Base-by-base conservation (phyloP, 1,140 invertebrate species). In the Anagrus nilaparvatae region DNA sequence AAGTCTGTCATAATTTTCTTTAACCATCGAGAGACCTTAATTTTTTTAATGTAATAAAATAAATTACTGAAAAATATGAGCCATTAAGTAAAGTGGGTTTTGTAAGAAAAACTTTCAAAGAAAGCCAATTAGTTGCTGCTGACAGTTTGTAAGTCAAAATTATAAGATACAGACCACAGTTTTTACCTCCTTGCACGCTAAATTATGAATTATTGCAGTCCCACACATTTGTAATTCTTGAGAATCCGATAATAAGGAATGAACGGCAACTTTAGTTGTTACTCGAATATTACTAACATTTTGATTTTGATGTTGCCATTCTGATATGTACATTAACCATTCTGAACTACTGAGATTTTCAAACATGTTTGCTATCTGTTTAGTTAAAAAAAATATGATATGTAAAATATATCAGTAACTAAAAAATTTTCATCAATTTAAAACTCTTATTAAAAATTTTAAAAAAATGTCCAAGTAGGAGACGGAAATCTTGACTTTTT, bases 101-200 rank as follows among this genome's bases (percentile, higher is more conserved):
- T n/a, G n/a, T n/a, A n/a, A n/a, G n/a, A n/a, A n/a, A n/a, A n/a
- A n/a, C n/a, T n/a, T n/a, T n/a, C n/a, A n/a, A n/a, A n/a, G n/a
- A n/a, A n/a, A n/a, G n/a, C n/a, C n/a, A n/a, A n/a, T n/a, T n/a
- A n/a, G n/a, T n/a, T n/a, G n/a, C n/a, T n/a, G n/a, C n/a, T n/a
- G n/a, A n/a, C n/a, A n/a, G n/a, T n/a, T n/a, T n/a, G n/a, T n/a
- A n/a, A n/a, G n/a, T n/a, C n/a, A n/a, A n/a, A n/a, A n/a, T n/a
- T n/a, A n/a, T n/a, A n/a, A n/a, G 74, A 83, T 84, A 84, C 85
- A 76, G 80, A 90, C 88, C 84, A 91, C 87, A 68, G 87, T 87
- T 81, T 92, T 92, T 77, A 89, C 89, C 81, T 95, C 90, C 82
- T 93, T 94, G 73, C 84, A 84, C 51, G 87, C 86, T 41, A 94